Evolutionary conservation across 2,113 vertebrate genomes (phyloP), one percentile per base, ranked within the genome.

Genomic region (Phodopus roborovskii): DNA sequence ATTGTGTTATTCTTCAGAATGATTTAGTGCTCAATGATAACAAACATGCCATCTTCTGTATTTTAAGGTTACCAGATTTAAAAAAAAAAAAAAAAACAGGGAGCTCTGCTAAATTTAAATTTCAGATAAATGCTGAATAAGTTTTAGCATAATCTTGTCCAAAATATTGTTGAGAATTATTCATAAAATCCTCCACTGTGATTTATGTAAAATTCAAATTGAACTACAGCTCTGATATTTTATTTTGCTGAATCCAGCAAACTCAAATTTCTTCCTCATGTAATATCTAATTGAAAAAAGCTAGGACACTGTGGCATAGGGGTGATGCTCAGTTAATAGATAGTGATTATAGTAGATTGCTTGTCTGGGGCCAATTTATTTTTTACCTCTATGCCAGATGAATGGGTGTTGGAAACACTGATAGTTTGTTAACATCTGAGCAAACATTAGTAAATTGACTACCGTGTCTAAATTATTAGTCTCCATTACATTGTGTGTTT

Each of bases 141-240:
- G 5, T 22, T 68, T 93, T 79, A 71, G 24, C 45, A 70, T 74
- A 64, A 91, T 6, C 0, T 4, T 92, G 1, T 82, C 3, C 45
- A 71, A 85, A 60, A 78, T 94, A 92, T 90, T 95, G 2, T 20
- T 91, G 20, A 17, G 6, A 12, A 11, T 71, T 74, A 90, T 10
- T 58, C 48, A 39, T 30, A 58, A 53, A 92, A 82, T 13, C 28
- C 24, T 75, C 11, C 28, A 62, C 48, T 16, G 2, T 50, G 58
- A 5, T 94, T 97, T 85, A 70, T 77, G 16, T 85, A 50, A 97
- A 94, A 56, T 96, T 86, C 7, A 89, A 66, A 82, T 53, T 82
- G 68, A 85, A 45, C 22, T 78, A 15, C 4, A 10, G 1, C 45
- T 68, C 50, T 33, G 68, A 13, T 73, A 20, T 81, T 93, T 94